Evolutionary conservation across 2,797 vertebrate genomes (phyloP).

Genomic region (Heliangelus exortis): DNA sequence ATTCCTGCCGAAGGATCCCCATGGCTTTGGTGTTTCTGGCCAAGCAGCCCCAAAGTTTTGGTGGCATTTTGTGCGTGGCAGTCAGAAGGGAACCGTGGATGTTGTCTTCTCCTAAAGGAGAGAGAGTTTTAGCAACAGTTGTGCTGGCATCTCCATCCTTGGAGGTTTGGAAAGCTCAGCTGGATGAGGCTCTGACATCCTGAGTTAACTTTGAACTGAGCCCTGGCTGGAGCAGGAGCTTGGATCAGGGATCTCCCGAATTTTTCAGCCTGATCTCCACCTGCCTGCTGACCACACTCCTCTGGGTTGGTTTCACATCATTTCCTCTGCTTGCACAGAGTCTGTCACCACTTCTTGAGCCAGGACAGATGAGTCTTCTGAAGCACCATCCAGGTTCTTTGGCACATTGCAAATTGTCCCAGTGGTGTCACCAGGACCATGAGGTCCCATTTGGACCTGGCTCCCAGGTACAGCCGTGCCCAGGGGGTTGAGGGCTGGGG

Average conservation of each 20-base stretch:
- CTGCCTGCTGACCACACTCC: not conserved
- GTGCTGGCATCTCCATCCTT: not conserved
- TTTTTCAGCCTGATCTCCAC: not conserved
- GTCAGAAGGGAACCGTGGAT: not conserved
- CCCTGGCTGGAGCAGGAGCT: not conserved
- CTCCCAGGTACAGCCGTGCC: accelerated
- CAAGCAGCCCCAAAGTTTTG: not conserved
- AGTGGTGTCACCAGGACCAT: not conserved
- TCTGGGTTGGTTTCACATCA: accelerated
- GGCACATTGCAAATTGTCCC: not conserved
- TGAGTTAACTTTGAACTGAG: not conserved
- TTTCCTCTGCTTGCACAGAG: not conserved
- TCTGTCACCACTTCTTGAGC: not conserved
- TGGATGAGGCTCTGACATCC: not conserved
- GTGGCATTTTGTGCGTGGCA: accelerated
- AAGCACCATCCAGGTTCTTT: not conserved
- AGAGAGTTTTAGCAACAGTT: not conserved
- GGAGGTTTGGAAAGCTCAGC: not conserved
- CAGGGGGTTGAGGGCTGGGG: not conserved
- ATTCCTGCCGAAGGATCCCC: not conserved
- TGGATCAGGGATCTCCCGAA: not conserved
- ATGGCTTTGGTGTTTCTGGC: not conserved
- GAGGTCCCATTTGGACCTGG: accelerated
- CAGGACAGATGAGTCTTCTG: accelerated
- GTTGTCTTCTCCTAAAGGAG: not conserved